phyloP scores from a whole-genome alignment of 2,113 vertebrate genomes.

The Puffinus mauretanicus region DNA sequence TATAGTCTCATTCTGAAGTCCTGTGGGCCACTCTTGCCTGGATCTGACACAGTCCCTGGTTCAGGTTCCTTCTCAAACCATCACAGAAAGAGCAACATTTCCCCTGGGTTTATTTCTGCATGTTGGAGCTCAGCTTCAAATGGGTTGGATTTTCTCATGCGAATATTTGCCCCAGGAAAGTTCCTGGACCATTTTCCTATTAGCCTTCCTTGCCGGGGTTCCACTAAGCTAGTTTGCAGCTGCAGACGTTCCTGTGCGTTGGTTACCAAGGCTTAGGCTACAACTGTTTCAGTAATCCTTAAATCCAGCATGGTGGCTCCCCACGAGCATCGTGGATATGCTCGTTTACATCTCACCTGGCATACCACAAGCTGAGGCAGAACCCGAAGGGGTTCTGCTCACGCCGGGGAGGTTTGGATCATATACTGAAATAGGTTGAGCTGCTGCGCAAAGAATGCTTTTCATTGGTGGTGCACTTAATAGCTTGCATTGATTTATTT shows the following conservation, averaged over 20 bases:
- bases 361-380: not conserved
- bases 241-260: not conserved
- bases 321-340: fast-evolving
- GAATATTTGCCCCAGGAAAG: not conserved
- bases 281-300: not conserved
- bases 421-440: not conserved
- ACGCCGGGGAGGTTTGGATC: not conserved
- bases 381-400: not conserved
- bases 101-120: not conserved
- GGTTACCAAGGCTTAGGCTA: not conserved
- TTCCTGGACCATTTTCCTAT: not conserved
- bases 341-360: not conserved
- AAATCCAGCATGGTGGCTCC: not conserved
- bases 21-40: not conserved
- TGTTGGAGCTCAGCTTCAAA: not conserved
- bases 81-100: not conserved
- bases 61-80: not conserved
- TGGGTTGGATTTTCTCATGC: not conserved
- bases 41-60: not conserved
- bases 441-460: not conserved
- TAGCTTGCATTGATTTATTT: not conserved
- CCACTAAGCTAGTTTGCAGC: not conserved
- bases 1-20: not conserved
- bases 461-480: not conserved
- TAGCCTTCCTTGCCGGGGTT: not conserved